phyloP scores from a whole-genome alignment of 2,888 invertebrate genomes.

The Eilema sororculum region DNA sequence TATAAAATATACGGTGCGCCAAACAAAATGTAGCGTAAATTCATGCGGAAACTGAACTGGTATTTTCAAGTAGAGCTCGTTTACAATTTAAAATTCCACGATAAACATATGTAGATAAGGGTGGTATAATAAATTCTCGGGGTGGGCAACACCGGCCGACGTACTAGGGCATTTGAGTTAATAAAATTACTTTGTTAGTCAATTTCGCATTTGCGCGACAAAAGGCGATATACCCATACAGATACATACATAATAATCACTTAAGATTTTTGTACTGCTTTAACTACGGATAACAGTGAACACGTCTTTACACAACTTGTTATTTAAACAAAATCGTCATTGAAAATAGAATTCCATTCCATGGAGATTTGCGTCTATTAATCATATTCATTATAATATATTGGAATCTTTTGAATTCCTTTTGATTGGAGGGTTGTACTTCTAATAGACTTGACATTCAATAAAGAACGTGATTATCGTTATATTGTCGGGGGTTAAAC shows the following conservation, averaged over 20 bases:
- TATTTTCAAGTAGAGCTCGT: slow-evolving; percentile 74
- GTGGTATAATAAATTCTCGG: slow-evolving; percentile 76
- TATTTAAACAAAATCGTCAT: slow-evolving; percentile 21
- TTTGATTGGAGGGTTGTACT: slow-evolving; percentile 28
- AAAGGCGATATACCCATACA: slow-evolving; percentile 25
- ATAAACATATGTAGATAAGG: slow-evolving; percentile 83
- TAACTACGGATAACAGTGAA: slow-evolving; percentile 20
- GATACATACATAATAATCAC: slow-evolving; percentile 30
- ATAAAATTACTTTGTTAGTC: slow-evolving; percentile 76
- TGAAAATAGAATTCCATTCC: slow-evolving; percentile 25
- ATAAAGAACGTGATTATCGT: slow-evolving; percentile 13
- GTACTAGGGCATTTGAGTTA: slow-evolving; percentile 61
- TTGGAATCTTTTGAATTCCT: slow-evolving; percentile 31
- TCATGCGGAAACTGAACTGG: slow-evolving; percentile 65
- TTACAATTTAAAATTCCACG: slow-evolving; percentile 83
- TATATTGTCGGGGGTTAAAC: slow-evolving; percentile 20
- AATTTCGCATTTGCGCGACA: slow-evolving; percentile 56
- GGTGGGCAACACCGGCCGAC: slow-evolving; percentile 58
- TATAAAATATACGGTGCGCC: slow-evolving; percentile 45
- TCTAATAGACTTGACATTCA: slow-evolving; percentile 25
- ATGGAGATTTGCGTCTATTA: slow-evolving; percentile 36
- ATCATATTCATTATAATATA: slow-evolving; percentile 32
- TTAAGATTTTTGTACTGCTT: background rate
- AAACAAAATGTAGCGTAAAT: slow-evolving; percentile 61
- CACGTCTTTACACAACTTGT: slow-evolving; percentile 28